These are phyloP conservation scores for Drosophila erecta DNA, from an alignment of 1,140 invertebrate genomes.

Conservation along the genomic window DNA sequence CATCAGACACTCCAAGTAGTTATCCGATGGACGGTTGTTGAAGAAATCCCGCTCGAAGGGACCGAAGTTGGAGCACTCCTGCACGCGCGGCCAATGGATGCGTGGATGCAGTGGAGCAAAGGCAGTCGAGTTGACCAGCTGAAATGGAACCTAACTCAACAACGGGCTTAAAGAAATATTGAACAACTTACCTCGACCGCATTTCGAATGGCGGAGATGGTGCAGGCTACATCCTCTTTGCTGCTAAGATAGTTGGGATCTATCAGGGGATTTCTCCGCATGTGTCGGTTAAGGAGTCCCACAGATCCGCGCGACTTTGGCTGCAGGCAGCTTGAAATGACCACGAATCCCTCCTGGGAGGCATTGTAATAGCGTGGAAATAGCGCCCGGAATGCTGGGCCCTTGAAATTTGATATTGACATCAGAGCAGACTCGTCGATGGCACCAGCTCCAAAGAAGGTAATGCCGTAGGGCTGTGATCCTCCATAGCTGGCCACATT, in stretches of 20 bases:
- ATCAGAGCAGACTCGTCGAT: slow-evolving; percentile 88
- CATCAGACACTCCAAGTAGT: slow-evolving; percentile 89
- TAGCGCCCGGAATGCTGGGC: slow-evolving; percentile 87
- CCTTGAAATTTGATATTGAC: slow-evolving; percentile 88
- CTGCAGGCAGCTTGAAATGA: slow-evolving; percentile 88
- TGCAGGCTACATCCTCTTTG: slow-evolving; percentile 87
- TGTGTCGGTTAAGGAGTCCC: slow-evolving; percentile 86
- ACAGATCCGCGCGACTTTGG: slow-evolving; percentile 89
- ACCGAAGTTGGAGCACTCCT: slow-evolving; percentile 86
- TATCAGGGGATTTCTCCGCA: slow-evolving; percentile 87
- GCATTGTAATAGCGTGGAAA: slow-evolving; percentile 88
- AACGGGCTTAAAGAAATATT: neutral
- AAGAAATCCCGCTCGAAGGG: slow-evolving; percentile 71
- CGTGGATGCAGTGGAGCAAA: slow-evolving; percentile 87
- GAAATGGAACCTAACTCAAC: neutral
- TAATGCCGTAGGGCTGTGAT: slow-evolving; percentile 85
- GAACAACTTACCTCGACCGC: slow-evolving; percentile 83
- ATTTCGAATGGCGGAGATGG: slow-evolving; percentile 87
- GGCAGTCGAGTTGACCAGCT: slow-evolving; percentile 85
- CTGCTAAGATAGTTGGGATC: slow-evolving; percentile 91
- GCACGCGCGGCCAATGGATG: slow-evolving; percentile 88
- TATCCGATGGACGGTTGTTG: slow-evolving; percentile 84
- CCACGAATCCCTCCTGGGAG: slow-evolving; percentile 88
- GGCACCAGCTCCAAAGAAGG: slow-evolving; percentile 89
- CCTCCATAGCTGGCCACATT: slow-evolving; percentile 80